phyloP scores from a whole-genome alignment of 2,797 vertebrate genomes.

The Antennarius maculatus region DNA sequence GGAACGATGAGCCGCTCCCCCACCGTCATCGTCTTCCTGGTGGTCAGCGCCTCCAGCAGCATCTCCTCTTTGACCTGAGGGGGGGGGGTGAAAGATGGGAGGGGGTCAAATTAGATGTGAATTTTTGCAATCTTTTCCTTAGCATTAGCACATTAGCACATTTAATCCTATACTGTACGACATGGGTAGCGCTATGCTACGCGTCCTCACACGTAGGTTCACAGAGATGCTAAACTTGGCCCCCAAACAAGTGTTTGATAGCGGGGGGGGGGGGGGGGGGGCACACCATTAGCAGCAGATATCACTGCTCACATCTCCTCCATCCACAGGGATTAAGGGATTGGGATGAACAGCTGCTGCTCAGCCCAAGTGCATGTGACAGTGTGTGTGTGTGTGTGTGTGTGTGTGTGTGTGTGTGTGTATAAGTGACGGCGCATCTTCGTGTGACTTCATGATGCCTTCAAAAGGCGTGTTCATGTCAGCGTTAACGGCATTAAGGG shows the following conservation, averaged over 20 bases:
- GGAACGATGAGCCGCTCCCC: constrained; percentile 93
- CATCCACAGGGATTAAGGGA: constrained; percentile 69
- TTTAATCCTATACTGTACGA: background rate
- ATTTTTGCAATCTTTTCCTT: no score
- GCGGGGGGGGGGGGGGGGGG: constrained; percentile 13
- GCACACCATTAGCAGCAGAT: constrained; percentile 63
- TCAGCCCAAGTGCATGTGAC: constrained; percentile 20
- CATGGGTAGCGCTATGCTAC: background rate
- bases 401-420: constrained; percentile 19
- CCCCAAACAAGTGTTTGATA: constrained; percentile 37
- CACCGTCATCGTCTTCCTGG: constrained; percentile 92
- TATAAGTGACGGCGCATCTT: constrained; percentile 28
- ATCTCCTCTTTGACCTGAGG: constrained; percentile 92
- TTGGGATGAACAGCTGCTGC: constrained; percentile 60
- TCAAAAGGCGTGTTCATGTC: constrained; percentile 47
- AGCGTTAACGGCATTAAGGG: constrained; percentile 52
- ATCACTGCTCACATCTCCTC: constrained; percentile 55
- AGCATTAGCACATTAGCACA: constrained; percentile 25
- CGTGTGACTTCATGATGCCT: constrained; percentile 42
- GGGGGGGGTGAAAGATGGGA: constrained; percentile 10
- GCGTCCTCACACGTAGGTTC: constrained; percentile 17
- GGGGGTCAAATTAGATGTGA: background rate
- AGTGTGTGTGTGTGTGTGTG: constrained; percentile 6
- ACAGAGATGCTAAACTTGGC: constrained; percentile 33
- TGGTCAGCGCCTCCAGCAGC: constrained; percentile 91